These are phyloP conservation scores for Neosalanx taihuensis DNA, from an alignment of 2,797 vertebrate genomes.

Conservation along the genomic window DNA sequence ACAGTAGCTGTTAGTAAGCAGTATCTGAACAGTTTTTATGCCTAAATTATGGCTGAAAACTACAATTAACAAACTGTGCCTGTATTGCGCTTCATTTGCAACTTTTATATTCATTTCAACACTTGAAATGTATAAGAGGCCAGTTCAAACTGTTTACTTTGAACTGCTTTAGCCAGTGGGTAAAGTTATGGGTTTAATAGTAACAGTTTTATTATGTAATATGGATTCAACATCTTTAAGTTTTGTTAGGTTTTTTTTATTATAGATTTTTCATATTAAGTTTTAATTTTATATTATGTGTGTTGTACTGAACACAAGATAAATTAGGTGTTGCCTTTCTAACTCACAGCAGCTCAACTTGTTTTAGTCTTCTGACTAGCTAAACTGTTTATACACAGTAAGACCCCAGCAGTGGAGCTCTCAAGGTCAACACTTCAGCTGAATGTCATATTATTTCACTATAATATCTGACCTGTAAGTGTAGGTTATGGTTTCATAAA, in stretches of 20 bases:
- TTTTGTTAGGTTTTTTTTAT: slow-evolving; percentile 34
- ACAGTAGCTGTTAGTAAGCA: background rate
- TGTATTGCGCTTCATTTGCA: slow-evolving; percentile 42
- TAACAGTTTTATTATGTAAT: slow-evolving; percentile 24
- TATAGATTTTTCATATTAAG: slow-evolving; percentile 46
- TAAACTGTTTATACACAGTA: slow-evolving; percentile 21
- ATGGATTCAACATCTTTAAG: slow-evolving; percentile 6
- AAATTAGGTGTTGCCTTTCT: slow-evolving; percentile 46
- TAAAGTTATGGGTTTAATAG: slow-evolving; percentile 24
- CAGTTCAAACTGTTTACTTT: slow-evolving; percentile 44
- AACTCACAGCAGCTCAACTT: slow-evolving; percentile 47
- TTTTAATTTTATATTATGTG: slow-evolving; percentile 55
- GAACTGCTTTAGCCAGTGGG: slow-evolving; percentile 25
- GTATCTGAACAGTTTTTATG: slow-evolving; percentile 24
- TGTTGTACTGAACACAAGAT: slow-evolving; percentile 51
- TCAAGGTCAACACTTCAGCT: slow-evolving; percentile 52
- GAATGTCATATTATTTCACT: slow-evolving; percentile 69
- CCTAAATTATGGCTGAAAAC: slow-evolving; percentile 17
- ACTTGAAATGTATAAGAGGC: slow-evolving; percentile 32
- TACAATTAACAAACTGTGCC: slow-evolving; percentile 33
- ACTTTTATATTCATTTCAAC: slow-evolving; percentile 29
- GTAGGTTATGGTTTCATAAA: slow-evolving; percentile 56
- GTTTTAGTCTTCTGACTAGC: slow-evolving; percentile 47
- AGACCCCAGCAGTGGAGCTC: slow-evolving; percentile 38
- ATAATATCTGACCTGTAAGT: slow-evolving; percentile 58